A percentile compares a stretch with the other conserved stretches of the same genome.
These are phyloP conservation scores for Discoglossus pictus DNA, from an alignment of 2,797 vertebrate genomes.

Conservation along the genomic window DNA sequence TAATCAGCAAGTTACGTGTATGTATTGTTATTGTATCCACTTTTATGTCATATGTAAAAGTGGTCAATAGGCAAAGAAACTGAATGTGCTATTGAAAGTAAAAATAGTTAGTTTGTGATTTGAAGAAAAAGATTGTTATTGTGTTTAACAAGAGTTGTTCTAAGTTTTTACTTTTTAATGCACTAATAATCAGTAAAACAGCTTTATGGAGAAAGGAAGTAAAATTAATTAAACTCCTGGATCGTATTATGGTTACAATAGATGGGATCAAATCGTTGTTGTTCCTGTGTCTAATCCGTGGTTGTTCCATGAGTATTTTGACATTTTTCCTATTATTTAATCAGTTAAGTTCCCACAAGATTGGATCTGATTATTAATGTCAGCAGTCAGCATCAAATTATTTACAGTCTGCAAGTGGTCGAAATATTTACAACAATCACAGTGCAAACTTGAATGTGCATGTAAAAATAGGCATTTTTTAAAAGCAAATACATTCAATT, in stretches of 20 bases:
- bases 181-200: background rate
- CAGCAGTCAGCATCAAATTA: constrained; percentile 14
- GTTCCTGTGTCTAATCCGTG: constrained; percentile 17
- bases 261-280: background rate
- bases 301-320: too few relatives aligned
- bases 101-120: too few relatives aligned
- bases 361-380: constrained; percentile 30
- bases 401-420: constrained; percentile 13
- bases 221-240: constrained; percentile 21
- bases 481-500: too few relatives aligned
- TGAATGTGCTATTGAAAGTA: too few relatives aligned
- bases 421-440: constrained; percentile 13
- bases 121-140: too few relatives aligned
- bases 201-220: constrained; percentile 2
- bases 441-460: too few relatives aligned
- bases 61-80: too few relatives aligned
- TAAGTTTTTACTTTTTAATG: background rate
- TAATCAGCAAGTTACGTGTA: too few relatives aligned
- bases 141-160: background rate
- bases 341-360: constrained; percentile 14
- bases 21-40: too few relatives aligned
- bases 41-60: too few relatives aligned
- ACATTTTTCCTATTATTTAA: constrained; percentile 11
- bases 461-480: background rate
- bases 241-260: constrained; percentile 20